phyloP scores from a whole-genome alignment of 2,888 invertebrate species.

The Drosophila limbata region DNA sequence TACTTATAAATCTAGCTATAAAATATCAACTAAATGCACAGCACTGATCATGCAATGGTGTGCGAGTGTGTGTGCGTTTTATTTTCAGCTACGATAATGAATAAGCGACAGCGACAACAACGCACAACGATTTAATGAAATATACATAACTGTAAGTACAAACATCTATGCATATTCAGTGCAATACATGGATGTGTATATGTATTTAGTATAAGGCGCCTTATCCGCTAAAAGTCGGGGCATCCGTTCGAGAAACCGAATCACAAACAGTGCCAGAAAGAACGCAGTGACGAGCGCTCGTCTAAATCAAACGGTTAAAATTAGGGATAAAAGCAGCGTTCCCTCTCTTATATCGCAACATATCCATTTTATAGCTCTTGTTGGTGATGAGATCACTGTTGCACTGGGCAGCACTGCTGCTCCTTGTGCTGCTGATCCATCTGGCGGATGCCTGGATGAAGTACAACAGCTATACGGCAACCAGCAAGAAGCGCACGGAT shows the following conservation, averaged over 20 bases:
- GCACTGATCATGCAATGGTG: conserved; percentile 16
- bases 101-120: conserved; percentile 48
- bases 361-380: neutral
- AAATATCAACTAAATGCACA: conserved; percentile 18
- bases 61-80: conserved; percentile 34
- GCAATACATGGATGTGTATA: conserved; percentile 24
- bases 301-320: conserved; percentile 24
- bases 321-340: conserved; percentile 21
- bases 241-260: conserved; percentile 52
- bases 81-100: conserved; percentile 66
- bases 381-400: conserved; percentile 12
- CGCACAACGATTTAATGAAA: conserved; percentile 50
- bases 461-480: conserved; percentile 73
- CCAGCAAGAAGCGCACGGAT: conserved; percentile 74
- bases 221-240: conserved; percentile 64
- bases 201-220: conserved; percentile 50
- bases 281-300: conserved; percentile 44
- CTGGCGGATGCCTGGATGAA: conserved; percentile 64
- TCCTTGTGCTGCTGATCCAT: conserved; percentile 36
- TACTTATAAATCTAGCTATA: conserved; percentile 16
- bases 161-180: conserved; percentile 26
- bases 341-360: conserved; percentile 8
- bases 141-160: conserved; percentile 36
- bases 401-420: conserved; percentile 27
- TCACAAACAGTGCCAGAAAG: conserved; percentile 63